phyloP scores from a whole-genome alignment of 2,797 vertebrate species.

The Intellagama lesueurii region DNA sequence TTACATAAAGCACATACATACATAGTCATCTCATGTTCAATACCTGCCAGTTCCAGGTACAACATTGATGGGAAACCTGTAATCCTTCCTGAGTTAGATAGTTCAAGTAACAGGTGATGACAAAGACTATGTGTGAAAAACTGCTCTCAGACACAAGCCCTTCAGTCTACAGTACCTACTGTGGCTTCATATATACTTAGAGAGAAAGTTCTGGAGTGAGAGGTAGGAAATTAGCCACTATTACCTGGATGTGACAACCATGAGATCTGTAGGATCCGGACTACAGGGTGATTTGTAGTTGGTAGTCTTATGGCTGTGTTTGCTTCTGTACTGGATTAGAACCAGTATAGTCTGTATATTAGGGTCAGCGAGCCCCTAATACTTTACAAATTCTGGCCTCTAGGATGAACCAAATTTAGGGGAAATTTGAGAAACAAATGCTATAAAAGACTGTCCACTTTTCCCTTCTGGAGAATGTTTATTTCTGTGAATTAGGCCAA shows the following conservation, averaged over 20 bases:
- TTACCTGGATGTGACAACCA: too few relatives aligned
- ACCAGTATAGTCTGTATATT: neutral
- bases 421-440: neutral
- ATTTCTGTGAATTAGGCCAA: constrained; percentile 55
- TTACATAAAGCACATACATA: too few relatives aligned
- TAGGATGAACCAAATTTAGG: neutral
- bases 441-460: neutral
- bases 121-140: too few relatives aligned
- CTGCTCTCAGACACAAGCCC: too few relatives aligned
- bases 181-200: too few relatives aligned
- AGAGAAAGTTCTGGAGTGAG: too few relatives aligned
- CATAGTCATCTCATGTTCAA: neutral
- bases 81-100: neutral
- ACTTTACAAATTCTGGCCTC: neutral
- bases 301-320: neutral
- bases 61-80: neutral
- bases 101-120: too few relatives aligned
- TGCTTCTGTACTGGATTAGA: neutral
- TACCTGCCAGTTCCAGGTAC: neutral
- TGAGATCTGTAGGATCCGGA: neutral
- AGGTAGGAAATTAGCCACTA: too few relatives aligned
- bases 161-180: too few relatives aligned
- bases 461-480: constrained; percentile 13
- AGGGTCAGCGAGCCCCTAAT: neutral
- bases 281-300: neutral